phyloP scores from a whole-genome alignment of 2,797 vertebrate genomes.

The Mormyrops attenuatus region DNA sequence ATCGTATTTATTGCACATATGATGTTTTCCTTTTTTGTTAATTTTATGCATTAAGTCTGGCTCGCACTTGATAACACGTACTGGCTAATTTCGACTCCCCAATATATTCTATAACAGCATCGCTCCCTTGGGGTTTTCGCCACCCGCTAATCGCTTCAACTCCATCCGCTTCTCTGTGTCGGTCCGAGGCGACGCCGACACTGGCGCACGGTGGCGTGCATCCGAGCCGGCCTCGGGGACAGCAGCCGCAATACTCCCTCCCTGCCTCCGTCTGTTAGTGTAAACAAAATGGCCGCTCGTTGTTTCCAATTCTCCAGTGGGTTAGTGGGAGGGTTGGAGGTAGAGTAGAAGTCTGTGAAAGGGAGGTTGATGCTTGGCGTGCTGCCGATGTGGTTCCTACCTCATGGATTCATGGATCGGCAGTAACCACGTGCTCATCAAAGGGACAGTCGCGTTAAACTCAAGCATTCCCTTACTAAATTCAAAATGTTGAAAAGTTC shows the following conservation, averaged over 20 bases:
- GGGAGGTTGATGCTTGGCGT: constrained; percentile 59
- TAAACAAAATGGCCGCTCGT: constrained; percentile 99
- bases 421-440: constrained; percentile 28
- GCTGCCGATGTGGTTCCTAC: constrained; percentile 53
- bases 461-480: not conserved
- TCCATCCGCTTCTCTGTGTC: constrained; percentile 24
- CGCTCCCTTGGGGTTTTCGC: constrained; percentile 50
- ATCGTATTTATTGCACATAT: not conserved
- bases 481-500: not conserved
- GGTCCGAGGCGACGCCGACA: constrained; percentile 46
- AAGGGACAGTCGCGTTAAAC: constrained; percentile 47
- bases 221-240: constrained; percentile 57
- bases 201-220: constrained; percentile 52
- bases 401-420: constrained; percentile 24
- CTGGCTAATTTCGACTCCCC: constrained; percentile 66
- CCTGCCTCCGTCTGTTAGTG: constrained; percentile 81
- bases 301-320: constrained; percentile 74
- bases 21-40: not conserved
- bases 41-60: constrained; percentile 14
- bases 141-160: constrained; percentile 61
- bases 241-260: constrained; percentile 63
- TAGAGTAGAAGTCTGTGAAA: constrained; percentile 60
- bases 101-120: constrained; percentile 53
- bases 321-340: constrained; percentile 69
- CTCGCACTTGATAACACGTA: constrained; percentile 49